Base-by-base conservation (phyloP, 2,113 vertebrate species). In the Strix uralensis region DNA sequence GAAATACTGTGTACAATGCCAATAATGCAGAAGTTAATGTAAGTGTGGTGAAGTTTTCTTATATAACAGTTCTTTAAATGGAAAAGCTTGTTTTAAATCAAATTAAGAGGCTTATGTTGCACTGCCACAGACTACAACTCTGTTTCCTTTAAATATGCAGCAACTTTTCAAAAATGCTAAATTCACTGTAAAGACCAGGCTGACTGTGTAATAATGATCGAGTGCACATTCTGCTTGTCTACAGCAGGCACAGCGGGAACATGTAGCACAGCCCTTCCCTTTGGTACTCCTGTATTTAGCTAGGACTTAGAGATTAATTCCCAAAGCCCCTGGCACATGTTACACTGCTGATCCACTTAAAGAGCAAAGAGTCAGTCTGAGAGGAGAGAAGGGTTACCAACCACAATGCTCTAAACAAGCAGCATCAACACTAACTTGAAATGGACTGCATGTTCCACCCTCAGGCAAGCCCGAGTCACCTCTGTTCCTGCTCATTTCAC, bases 291-390 rank as follows among this genome's bases (percentile, higher is more conserved):
- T 72, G 54, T 67, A 69, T 67, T 79, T 44, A 82, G 49, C 46
- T 52, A 61, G 44, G 34, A 92, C 86, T 96, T 96, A 79, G 94
- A 96, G 59, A 46, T 26, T 65, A 49, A 62, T 84, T 85, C 86
- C 89, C 34, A 75, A 69, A 75, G 81, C 65, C 69, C 63, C 27
- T 67, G 59, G 16, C 47, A 81, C 11, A 0, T 42, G 40, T 85
- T 63, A 49, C 61, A 15, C 55, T 8, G 32, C 67, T 88, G 92
- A 97, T 85, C 83, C 71, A 27, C 18, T 42, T 32, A 6, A 44
- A 71, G 81, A 58, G 32, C 71, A 58, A 16, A 36, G 47, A 86
- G 44, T 65, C 83, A 78, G 67, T 40, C 19, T 26, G 32, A 79
- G 38, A 38, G 52, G 27, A 36, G 65, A 81, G 63, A 81, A 46